phyloP scores from a whole-genome alignment of 2,113 vertebrate species.

The Zeus faber region DNA sequence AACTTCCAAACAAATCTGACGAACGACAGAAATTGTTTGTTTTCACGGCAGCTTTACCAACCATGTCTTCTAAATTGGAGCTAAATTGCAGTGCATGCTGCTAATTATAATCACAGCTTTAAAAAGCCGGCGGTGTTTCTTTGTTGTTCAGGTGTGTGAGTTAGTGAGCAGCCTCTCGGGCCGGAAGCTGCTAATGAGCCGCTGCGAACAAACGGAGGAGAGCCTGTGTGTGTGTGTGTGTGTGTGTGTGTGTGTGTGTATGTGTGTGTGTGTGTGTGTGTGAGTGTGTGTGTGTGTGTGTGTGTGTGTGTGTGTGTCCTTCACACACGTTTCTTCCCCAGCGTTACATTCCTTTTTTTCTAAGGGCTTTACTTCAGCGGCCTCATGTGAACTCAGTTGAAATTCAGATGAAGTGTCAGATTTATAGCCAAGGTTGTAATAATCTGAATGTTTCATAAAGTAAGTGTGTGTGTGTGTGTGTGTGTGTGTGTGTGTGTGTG shows the following conservation, averaged over 20 bases:
- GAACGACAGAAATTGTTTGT: too few relatives aligned
- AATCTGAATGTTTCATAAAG: background rate
- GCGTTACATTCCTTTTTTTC: background rate
- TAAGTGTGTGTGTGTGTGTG: background rate
- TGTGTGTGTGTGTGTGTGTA: constrained; percentile 1
- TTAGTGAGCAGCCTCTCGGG: too few relatives aligned
- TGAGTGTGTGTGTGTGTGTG: background rate
- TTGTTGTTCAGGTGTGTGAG: too few relatives aligned
- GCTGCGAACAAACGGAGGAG: too few relatives aligned
- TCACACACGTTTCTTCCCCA: background rate
- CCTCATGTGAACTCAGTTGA: background rate
- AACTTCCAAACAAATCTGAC: too few relatives aligned
- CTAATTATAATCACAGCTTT: too few relatives aligned
- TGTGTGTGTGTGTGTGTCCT: background rate
- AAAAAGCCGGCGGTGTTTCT: too few relatives aligned
- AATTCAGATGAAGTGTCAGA: background rate
- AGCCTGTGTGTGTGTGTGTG: background rate
- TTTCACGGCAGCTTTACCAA: too few relatives aligned
- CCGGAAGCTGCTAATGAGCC: too few relatives aligned
- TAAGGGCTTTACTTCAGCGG: background rate
- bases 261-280: background rate
- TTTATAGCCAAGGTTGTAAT: background rate
- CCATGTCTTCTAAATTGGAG: too few relatives aligned
- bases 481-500: constrained; percentile 2
- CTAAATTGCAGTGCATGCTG: too few relatives aligned